These are phyloP conservation scores for Bombus sylvicola DNA, from an alignment of 1,140 invertebrate genomes.

Conservation along the genomic window DNA sequence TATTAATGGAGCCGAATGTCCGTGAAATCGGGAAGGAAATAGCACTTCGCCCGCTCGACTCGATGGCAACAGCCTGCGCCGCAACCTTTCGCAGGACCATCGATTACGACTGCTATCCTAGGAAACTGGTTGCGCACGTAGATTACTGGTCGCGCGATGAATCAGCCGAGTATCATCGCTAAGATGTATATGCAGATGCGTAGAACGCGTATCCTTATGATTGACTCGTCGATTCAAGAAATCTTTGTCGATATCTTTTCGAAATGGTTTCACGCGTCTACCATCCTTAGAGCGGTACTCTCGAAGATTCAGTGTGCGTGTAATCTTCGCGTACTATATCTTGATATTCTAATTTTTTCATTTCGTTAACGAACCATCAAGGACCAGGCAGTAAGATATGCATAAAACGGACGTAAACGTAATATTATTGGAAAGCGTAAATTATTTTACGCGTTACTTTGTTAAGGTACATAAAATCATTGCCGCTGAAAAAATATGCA, in stretches of 20 bases:
- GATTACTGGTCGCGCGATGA: conserved; percentile 39
- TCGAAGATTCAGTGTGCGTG: no score
- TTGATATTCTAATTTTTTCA: no score
- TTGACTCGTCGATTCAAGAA: neutral
- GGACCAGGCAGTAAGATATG: no score
- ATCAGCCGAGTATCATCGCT: conserved; percentile 48
- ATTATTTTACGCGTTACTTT: no score
- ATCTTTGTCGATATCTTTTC: neutral
- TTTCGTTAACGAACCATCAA: no score
- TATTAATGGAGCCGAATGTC: conserved; percentile 42
- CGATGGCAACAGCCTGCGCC: conserved; percentile 25
- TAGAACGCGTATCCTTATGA: neutral
- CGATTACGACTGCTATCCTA: conserved; percentile 36
- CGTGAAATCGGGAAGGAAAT: conserved; percentile 45
- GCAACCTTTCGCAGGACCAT: conserved; percentile 14
- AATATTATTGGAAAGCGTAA: no score
- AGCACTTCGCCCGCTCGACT: conserved; percentile 10
- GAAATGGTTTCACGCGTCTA: neutral
- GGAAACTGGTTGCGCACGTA: conserved; percentile 33
- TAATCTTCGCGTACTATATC: no score
- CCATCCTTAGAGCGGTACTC: no score
- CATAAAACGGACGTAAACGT: no score
- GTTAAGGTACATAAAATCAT: no score
- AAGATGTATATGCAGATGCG: neutral
- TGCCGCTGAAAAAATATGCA: no score